Conservation (phyloP, 2,888 invertebrate genomes). For the Aporophyla lueneburgensis region DNA sequence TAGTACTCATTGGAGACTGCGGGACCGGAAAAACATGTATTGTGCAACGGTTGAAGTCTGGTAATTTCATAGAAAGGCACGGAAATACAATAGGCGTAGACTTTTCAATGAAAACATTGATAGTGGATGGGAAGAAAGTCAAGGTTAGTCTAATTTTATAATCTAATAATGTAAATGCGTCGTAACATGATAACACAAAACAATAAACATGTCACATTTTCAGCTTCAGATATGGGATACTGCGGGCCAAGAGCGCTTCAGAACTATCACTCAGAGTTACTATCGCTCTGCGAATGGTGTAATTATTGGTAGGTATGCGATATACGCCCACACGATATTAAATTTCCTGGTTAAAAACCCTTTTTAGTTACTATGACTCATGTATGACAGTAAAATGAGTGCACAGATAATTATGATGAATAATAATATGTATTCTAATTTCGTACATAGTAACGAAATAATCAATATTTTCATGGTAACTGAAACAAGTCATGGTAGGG, state of each 20-base stretch:
- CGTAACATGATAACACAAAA: slow-evolving; percentile 22
- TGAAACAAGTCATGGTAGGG: background rate
- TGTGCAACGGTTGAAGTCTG: slow-evolving; percentile 98
- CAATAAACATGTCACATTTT: slow-evolving; percentile 46
- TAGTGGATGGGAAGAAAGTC: slow-evolving; percentile 98
- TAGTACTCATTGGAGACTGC: slow-evolving; percentile 97
- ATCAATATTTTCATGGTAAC: slow-evolving; percentile 55
- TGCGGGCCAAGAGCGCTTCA: slow-evolving; percentile 98
- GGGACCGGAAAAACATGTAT: slow-evolving; percentile 98
- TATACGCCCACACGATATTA: slow-evolving; percentile 58
- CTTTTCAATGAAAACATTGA: slow-evolving; percentile 99
- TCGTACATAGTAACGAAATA: slow-evolving; percentile 31
- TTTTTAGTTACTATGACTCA: slow-evolving; percentile 49
- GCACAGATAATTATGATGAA: slow-evolving; percentile 4
- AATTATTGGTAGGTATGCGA: slow-evolving; percentile 93
- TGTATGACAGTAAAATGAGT: slow-evolving; percentile 33
- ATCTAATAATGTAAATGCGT: slow-evolving; percentile 66
- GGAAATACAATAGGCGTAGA: slow-evolving; percentile 99
- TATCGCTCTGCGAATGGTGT: slow-evolving; percentile 99
- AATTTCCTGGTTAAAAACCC: slow-evolving; percentile 39
- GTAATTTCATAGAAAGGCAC: slow-evolving; percentile 98
- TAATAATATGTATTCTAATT: slow-evolving; percentile 29
- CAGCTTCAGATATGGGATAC: slow-evolving; percentile 99
- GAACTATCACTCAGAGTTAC: slow-evolving; percentile 99
- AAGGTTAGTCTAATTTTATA: slow-evolving; percentile 92